Percentiles rank a stretch among this genome's conserved stretches.
These are phyloP conservation scores for Leucophora obtusa DNA, from an alignment of 2,888 invertebrate genomes.

Conservation along the genomic window DNA sequence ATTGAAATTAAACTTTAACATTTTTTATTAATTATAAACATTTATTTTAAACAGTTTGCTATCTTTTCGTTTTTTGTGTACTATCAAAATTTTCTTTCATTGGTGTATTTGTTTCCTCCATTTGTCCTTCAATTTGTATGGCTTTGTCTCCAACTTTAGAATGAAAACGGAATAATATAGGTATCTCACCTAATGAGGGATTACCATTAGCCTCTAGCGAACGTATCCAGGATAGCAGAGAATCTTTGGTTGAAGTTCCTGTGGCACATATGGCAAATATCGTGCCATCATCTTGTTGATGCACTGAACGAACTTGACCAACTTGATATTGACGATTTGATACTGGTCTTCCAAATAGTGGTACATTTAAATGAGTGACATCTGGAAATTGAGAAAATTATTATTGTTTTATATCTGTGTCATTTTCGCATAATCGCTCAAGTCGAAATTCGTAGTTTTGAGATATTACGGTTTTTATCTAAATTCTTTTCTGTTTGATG, in stretches of 20 bases:
- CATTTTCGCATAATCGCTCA: too few relatives aligned
- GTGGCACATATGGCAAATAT: slow-evolving; percentile 93
- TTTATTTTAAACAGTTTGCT: slow-evolving; percentile 33
- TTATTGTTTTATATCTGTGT: too few relatives aligned
- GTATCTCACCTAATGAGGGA: slow-evolving; percentile 85
- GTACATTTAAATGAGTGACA: slow-evolving; percentile 84
- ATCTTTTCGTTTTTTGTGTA: slow-evolving; percentile 50
- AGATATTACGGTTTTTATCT: too few relatives aligned
- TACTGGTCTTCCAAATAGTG: slow-evolving; percentile 79
- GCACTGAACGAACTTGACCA: slow-evolving; percentile 83
- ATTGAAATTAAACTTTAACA: slow-evolving; percentile 25
- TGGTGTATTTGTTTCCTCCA: slow-evolving; percentile 12
- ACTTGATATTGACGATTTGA: slow-evolving; percentile 78
- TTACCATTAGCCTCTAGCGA: slow-evolving; percentile 87
- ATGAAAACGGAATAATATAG: slow-evolving; percentile 90
- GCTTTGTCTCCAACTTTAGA: slow-evolving; percentile 78
- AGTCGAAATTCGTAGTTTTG: too few relatives aligned
- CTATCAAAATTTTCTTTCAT: slow-evolving; percentile 7
- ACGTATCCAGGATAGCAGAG: slow-evolving; percentile 94
- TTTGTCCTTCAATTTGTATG: slow-evolving; percentile 69
- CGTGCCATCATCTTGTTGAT: slow-evolving; percentile 95
- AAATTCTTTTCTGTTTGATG: too few relatives aligned
- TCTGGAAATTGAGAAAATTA: slow-evolving; percentile 79
- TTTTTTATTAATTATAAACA: slow-evolving; percentile 12
- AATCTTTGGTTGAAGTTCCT: slow-evolving; percentile 93